Conservation (phyloP, 2,888 invertebrate genomes). For the Torymus texanus region DNA sequence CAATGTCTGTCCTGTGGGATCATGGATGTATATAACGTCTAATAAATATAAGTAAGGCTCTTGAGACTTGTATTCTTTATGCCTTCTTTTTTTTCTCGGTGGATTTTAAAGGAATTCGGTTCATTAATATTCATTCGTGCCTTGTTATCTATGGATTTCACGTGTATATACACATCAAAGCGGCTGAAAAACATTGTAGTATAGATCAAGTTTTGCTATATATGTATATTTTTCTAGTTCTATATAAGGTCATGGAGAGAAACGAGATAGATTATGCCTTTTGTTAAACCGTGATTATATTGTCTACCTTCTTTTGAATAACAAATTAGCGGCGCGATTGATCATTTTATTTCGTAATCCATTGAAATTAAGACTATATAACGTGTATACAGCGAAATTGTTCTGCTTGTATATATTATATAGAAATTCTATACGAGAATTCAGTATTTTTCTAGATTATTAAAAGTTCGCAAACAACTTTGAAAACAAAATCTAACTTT, state of each 20-base stretch:
- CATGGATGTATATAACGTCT: conserved; percentile 27
- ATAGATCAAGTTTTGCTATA: conserved; percentile 5
- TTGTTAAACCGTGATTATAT: background rate
- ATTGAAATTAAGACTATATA: no score
- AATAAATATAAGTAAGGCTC: background rate
- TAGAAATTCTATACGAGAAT: no score
- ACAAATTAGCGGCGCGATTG: conserved; percentile 1
- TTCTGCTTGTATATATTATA: no score
- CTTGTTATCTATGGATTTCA: conserved; percentile 11
- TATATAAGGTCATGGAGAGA: no score
- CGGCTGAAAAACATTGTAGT: background rate
- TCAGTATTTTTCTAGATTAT: no score
- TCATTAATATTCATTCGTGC: conserved; percentile 41
- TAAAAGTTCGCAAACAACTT: background rate
- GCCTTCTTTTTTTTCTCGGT: background rate
- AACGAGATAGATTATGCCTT: background rate
- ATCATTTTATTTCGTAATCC: background rate
- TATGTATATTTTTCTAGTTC: background rate
- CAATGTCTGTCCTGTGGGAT: conserved; percentile 2
- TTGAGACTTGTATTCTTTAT: background rate
- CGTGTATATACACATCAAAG: background rate
- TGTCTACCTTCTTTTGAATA: background rate
- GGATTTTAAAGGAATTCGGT: conserved; percentile 7
- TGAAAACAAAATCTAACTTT: conserved; percentile 4
- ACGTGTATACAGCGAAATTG: no score